Percentiles rank a stretch among this genome's conserved stretches.
Conservation (phyloP, 2,797 vertebrate genomes). For the Myripristis jacobus region DNA sequence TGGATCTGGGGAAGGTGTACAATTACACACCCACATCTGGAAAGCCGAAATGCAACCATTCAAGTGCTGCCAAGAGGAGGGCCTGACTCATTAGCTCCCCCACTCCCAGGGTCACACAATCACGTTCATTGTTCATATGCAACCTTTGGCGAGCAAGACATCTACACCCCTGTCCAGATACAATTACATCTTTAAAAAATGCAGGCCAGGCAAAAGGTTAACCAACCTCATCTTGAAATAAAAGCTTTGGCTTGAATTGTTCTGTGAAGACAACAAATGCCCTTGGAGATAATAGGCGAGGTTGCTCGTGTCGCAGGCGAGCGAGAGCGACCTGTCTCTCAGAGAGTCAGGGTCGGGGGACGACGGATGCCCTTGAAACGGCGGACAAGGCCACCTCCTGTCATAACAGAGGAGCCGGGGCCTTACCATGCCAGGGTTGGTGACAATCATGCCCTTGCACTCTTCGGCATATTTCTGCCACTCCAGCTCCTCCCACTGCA, state of each 20-base stretch:
- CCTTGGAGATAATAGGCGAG: slow-evolving; percentile 68
- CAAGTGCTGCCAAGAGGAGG: slow-evolving; percentile 38
- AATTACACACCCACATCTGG: slow-evolving; percentile 26
- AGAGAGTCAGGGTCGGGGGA: slow-evolving; percentile 30
- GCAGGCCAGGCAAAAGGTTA: slow-evolving; percentile 48
- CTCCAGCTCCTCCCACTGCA: slow-evolving; percentile 97
- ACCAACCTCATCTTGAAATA: slow-evolving; percentile 55
- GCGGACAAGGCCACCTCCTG: slow-evolving; percentile 44
- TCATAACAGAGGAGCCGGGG: slow-evolving; percentile 18
- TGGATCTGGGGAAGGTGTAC: slow-evolving; percentile 18
- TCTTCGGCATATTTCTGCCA: slow-evolving; percentile 99
- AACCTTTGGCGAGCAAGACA: slow-evolving; percentile 65
- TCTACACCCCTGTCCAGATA: slow-evolving; percentile 59
- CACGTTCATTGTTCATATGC: slow-evolving; percentile 52
- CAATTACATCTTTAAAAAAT: slow-evolving; percentile 62
- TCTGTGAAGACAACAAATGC: slow-evolving; percentile 53
- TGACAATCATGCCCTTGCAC: slow-evolving; percentile 99
- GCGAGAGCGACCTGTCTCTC: slow-evolving; percentile 46
- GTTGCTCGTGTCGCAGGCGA: slow-evolving; percentile 59
- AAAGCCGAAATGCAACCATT: slow-evolving; percentile 50
- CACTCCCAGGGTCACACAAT: slow-evolving; percentile 66
- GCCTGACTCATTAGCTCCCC: slow-evolving; percentile 64
- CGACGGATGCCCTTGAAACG: slow-evolving; percentile 50
- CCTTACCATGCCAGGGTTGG: slow-evolving; percentile 95
- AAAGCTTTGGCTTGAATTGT: slow-evolving; percentile 35